Evolutionary conservation across 2,888 invertebrate species (phyloP).

Genomic region (Dryobota labecula): DNA sequence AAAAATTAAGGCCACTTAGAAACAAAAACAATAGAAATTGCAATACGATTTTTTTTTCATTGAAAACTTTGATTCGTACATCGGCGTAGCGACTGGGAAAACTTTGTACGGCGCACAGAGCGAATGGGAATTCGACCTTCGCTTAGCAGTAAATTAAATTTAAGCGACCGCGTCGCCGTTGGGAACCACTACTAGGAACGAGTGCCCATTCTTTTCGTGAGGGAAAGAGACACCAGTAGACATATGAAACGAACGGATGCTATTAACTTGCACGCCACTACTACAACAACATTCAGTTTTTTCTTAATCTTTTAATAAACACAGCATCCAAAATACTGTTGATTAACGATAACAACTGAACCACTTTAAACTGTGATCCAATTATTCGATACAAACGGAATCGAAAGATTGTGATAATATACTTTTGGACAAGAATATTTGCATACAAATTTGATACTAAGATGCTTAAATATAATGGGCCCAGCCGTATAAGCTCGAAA

Average conservation of each 20-base stretch:
- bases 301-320: constrained; percentile 18
- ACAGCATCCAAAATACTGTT: constrained; percentile 13
- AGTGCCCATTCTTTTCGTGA: constrained; percentile 18
- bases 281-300: constrained; percentile 11
- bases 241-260: constrained; percentile 19
- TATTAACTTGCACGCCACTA: constrained; percentile 26
- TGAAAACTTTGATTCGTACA: constrained; percentile 2
- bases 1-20: background rate
- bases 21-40: background rate
- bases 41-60: background rate
- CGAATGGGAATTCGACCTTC: constrained; percentile 61
- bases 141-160: constrained; percentile 11
- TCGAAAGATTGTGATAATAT: background rate
- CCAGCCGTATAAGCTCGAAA: background rate
- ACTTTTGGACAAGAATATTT: constrained; percentile 3
- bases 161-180: constrained; percentile 24
- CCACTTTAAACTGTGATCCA: constrained; percentile 2
- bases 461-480: background rate
- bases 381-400: background rate
- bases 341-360: constrained; percentile 11
- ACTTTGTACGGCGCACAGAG: constrained; percentile 6
- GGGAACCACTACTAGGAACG: constrained; percentile 29
- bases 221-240: constrained; percentile 40
- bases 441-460: constrained; percentile 8
- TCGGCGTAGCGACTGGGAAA: constrained; percentile 60